Base-by-base conservation (phyloP, 1,140 invertebrate genomes). In the Campoletis sonorensis region DNA sequence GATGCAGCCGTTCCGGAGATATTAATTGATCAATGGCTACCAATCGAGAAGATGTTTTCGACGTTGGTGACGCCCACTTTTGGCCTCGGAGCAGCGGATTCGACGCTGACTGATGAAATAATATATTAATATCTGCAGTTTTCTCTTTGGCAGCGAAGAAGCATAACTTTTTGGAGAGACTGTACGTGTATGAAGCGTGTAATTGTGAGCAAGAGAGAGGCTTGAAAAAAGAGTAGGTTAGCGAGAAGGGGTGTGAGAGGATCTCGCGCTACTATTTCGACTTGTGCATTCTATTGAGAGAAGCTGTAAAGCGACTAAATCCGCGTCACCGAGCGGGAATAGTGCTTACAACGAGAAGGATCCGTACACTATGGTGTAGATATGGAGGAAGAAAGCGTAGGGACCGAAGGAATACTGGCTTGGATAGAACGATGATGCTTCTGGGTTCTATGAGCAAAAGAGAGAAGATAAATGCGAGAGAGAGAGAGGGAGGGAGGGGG, bases 271-370 rank as follows among this genome's bases (percentile, higher is more conserved):
- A 83, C 82, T 81, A 82, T 81, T 84, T 85, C 84, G 86, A 88
- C 86, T 87, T 88, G 86, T 87, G 85, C 84, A 80, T 83, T 84
- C 79, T 85, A 85, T 85, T 87, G 83, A 75, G 84, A 85, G 80
- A 78, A 84, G 84, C 85, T 85, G 87, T 88, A 87, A 88, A 88
- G 85, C 87, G 87, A 87, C 85, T 86, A 90, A 90, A 90, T 90
- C 89, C 88, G 86, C 87, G 86, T 86, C 85, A 84, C 73, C 81
- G 79, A 81, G 68, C 81, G 79, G 80, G 72, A 82, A 84, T 84
- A 81, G 81, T 71, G 61, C 78, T 73, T 79, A 67, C 40, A 76
- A 16, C 51, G 18, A 81, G 51, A 45, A 45, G 67, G 30, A 71
- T 58, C 64, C 37, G 27, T 54, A 27, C 30, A 84, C 86, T n/a